A percentile compares a stretch with the other conserved stretches of the same genome.
These are phyloP conservation scores for Drosophila kuntzei DNA, from an alignment of 2,888 invertebrate genomes.

Conservation along the genomic window DNA sequence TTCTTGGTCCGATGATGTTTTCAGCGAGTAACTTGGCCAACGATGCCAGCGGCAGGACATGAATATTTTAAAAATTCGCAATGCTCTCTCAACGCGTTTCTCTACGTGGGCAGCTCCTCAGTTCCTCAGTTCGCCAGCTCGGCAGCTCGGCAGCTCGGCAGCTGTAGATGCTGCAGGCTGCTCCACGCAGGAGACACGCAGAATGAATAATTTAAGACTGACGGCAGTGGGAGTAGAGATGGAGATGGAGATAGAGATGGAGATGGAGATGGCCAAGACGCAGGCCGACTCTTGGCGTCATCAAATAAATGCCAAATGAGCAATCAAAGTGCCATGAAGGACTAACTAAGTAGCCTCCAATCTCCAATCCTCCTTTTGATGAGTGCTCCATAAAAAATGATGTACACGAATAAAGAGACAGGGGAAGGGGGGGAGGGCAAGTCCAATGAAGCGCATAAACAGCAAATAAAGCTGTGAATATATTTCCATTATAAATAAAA, in stretches of 20 bases:
- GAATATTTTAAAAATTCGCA: conserved; percentile 77
- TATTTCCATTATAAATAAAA: conserved; percentile 62
- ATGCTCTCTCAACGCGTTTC: conserved; percentile 51
- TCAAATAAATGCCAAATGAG: conserved; percentile 82
- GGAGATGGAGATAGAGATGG: neutral
- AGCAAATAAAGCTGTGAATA: conserved; percentile 69
- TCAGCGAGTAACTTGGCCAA: conserved; percentile 58
- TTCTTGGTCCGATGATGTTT: conserved; percentile 59
- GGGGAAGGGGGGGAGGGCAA: conserved; percentile 1
- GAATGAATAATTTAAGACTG: conserved; percentile 76
- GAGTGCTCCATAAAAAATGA: conserved; percentile 73
- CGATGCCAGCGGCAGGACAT: conserved; percentile 73
- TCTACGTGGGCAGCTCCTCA: conserved; percentile 51
- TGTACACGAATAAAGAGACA: conserved; percentile 71
- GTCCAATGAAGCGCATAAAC: conserved; percentile 73
- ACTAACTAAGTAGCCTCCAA: conserved; percentile 70
- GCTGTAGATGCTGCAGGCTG: conserved; percentile 41
- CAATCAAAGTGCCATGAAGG: conserved; percentile 81
- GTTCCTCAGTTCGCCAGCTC: conserved; percentile 30
- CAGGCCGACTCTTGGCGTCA: conserved; percentile 52
- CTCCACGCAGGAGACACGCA: conserved; percentile 44
- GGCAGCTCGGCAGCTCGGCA: too few species aligned
- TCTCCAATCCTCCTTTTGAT: conserved; percentile 48
- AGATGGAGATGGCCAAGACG: conserved; percentile 13
- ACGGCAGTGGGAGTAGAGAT: conserved; percentile 14